Evolutionary conservation across 2,797 vertebrate genomes (phyloP).

Genomic region (Glyptemys insculpta): DNA sequence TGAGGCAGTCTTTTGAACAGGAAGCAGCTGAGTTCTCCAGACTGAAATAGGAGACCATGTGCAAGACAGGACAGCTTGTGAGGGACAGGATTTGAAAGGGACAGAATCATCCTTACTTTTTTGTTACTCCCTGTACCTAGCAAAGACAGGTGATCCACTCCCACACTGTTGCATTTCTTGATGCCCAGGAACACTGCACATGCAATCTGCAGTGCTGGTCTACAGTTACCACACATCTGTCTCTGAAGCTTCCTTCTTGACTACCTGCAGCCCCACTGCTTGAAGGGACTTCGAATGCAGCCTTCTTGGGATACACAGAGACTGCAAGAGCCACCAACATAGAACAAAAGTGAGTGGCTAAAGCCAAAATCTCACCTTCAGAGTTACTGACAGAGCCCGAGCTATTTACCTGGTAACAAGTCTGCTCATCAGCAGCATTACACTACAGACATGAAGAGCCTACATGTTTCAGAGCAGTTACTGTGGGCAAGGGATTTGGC

Average conservation of each 20-base stretch:
- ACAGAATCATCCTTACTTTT: not conserved
- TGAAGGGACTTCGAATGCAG: not conserved
- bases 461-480: not conserved
- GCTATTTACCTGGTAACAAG: rapidly evolving
- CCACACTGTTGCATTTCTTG: not conserved
- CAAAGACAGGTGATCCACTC: not conserved
- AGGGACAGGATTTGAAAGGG: not conserved
- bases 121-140: not conserved
- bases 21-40: not conserved
- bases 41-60: not conserved
- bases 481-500: not conserved
- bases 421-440: not conserved
- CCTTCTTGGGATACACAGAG: not conserved
- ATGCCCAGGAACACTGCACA: rapidly evolving
- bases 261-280: not conserved
- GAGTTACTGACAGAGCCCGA: not conserved
- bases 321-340: not conserved
- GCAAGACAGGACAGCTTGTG: not conserved
- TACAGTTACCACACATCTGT: not conserved
- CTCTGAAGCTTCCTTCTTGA: not conserved
- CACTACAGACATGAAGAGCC: not conserved
- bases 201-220: not conserved
- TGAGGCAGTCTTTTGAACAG: not conserved
- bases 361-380: not conserved
- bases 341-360: not conserved